Base-by-base conservation (phyloP, 2,113 vertebrate species). In the Oncorhynchus clarkii region DNA sequence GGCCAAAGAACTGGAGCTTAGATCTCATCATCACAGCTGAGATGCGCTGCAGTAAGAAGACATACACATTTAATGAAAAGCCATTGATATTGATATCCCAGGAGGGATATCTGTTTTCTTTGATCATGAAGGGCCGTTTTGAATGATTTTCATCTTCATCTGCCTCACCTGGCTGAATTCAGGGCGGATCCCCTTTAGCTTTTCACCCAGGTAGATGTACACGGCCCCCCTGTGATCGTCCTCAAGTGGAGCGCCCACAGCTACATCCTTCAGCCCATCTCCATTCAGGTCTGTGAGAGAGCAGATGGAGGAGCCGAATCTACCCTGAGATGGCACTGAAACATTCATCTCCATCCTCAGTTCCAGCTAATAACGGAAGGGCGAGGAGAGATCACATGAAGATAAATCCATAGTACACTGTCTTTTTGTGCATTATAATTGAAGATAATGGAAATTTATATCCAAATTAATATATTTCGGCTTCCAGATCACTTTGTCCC, bases 231-330 rank as follows among this genome's bases (percentile, higher is more conserved):
- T 72, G n/a, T 90, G 88, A 1, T 93, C 86, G 2, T 95, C 75
- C 81, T 97, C 95, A 3, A 95, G 89, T 0, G 95, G 95, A 0
- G 95, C 96, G 26, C 96, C 95, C 1, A 96, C 89, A 3, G 94
- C 96, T 73, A 96, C 82, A 0, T 97, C 95, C 0, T 12, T 60
- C 71, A 95, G 84, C 4, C 48, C 7, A 69, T 97, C 96, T 77
- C 95, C 95, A 16, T 95, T 94, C 49, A 95, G 76, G 72, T 96
- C 94, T 16, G 92, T 87, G 8, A 94, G 67, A 12, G 73, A 74
- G 0, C 93, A 85, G 74, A 97, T 85, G 18, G 93, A 92, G 7
- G 91, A 85, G 45, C 95, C 95, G 72, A 96, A 97, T 71, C 94
- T 90, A 6, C 91, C 91, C 77, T 88, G 83, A 13, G 92, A 88